A percentile compares a stretch with the other conserved stretches of the same genome.
Conservation (phyloP, 2,888 invertebrate genomes). For the Tribolium freemani region DNA sequence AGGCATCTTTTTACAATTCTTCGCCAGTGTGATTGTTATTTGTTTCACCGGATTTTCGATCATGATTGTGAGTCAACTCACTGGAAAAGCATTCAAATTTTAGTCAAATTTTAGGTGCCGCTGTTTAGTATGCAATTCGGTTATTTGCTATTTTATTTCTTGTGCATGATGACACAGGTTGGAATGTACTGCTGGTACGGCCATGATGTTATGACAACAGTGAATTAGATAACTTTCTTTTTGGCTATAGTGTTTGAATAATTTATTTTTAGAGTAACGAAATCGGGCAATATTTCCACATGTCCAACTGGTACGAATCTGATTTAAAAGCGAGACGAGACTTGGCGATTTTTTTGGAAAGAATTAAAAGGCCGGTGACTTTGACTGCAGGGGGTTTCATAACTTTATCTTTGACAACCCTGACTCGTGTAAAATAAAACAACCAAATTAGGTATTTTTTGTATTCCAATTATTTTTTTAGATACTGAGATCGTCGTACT, state of each 20-base stretch:
- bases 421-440: slow-evolving; percentile 46
- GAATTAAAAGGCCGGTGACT: slow-evolving; percentile 68
- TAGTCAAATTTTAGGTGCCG: slow-evolving; percentile 22
- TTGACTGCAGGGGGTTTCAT: slow-evolving; percentile 68
- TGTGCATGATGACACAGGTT: slow-evolving; percentile 39
- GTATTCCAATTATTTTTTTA: slow-evolving; percentile 4
- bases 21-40: slow-evolving; percentile 38
- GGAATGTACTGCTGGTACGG: slow-evolving; percentile 42
- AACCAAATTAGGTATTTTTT: not conserved
- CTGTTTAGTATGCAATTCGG: slow-evolving; percentile 19
- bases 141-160: slow-evolving; percentile 28
- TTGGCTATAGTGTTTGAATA: not conserved
- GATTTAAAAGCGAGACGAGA: slow-evolving; percentile 63
- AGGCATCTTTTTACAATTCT: slow-evolving; percentile 38
- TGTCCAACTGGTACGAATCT: slow-evolving; percentile 63
- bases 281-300: slow-evolving; percentile 65
- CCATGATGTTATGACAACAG: slow-evolving; percentile 38
- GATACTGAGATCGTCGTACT: slow-evolving; percentile 53
- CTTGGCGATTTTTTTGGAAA: slow-evolving; percentile 67
- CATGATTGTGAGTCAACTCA: slow-evolving; percentile 34
- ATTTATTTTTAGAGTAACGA: slow-evolving; percentile 64
- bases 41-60: slow-evolving; percentile 41
- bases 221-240: not conserved
- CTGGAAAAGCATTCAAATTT: slow-evolving; percentile 13
- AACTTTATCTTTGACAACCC: slow-evolving; percentile 69